phyloP scores from a whole-genome alignment of 2,113 vertebrate species.

The Diglossa brunneiventris region DNA sequence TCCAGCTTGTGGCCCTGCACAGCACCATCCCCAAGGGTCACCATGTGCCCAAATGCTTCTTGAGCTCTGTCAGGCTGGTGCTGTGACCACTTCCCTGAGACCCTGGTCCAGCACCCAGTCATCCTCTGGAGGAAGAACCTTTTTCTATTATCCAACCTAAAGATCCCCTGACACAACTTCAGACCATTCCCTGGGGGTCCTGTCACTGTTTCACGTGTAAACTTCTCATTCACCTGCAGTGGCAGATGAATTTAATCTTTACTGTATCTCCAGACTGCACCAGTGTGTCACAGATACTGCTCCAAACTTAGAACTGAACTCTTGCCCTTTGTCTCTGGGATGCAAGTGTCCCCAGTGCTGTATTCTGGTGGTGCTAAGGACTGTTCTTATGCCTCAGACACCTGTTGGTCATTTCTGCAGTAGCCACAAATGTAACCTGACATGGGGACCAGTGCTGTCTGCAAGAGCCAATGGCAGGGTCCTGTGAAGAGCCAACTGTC shows the following conservation, averaged over 20 bases:
- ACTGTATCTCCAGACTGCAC: neutral
- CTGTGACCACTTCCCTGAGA: neutral
- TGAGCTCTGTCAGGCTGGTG: neutral
- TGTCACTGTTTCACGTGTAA: neutral
- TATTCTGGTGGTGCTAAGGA: neutral
- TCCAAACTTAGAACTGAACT: neutral
- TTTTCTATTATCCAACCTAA: neutral
- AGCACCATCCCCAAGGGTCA: neutral
- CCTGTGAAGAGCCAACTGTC: neutral
- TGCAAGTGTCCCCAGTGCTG: fast-evolving
- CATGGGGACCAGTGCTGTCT: neutral
- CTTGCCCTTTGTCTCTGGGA: neutral
- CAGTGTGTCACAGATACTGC: neutral
- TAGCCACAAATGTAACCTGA: neutral
- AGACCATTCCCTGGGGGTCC: neutral
- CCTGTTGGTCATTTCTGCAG: neutral
- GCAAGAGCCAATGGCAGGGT: neutral
- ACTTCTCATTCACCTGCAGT: neutral
- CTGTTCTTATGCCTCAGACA: neutral
- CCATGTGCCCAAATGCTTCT: neutral
- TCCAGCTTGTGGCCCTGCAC: neutral
- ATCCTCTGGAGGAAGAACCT: neutral
- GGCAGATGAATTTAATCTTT: neutral
- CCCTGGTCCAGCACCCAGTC: neutral
- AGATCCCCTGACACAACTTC: neutral